Conservation (phyloP, 2,113 vertebrate genomes). For the Pseudopodoces humilis region DNA sequence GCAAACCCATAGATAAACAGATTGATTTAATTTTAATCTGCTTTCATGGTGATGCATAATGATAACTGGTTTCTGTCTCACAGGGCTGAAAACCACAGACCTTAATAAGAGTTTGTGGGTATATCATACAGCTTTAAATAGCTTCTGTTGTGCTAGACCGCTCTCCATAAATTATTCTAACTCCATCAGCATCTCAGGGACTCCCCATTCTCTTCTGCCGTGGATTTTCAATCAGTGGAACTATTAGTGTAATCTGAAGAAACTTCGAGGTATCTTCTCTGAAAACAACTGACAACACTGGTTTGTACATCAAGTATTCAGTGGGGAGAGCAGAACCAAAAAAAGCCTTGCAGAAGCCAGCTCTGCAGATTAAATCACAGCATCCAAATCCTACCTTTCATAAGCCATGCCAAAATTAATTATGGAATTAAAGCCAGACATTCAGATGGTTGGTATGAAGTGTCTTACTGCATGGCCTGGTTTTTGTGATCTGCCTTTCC, state of each 20-base stretch:
- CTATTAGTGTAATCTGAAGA: slow-evolving; percentile 31
- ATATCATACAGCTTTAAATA: slow-evolving; percentile 74
- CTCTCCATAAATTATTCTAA: slow-evolving; percentile 68
- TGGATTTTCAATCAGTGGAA: slow-evolving; percentile 60
- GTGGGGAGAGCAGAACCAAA: neutral
- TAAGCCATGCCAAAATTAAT: neutral
- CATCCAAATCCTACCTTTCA: neutral
- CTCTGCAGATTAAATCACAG: neutral
- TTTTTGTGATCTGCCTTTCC: neutral
- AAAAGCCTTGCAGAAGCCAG: neutral
- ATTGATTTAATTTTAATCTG: slow-evolving; percentile 81
- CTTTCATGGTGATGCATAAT: slow-evolving; percentile 72
- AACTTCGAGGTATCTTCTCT: neutral
- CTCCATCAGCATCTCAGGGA: slow-evolving; percentile 50
- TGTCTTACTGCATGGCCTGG: neutral
- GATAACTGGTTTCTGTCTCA: slow-evolving; percentile 71
- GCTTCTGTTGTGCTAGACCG: slow-evolving; percentile 59
- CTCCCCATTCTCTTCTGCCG: slow-evolving; percentile 54
- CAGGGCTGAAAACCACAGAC: slow-evolving; percentile 66
- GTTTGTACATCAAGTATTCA: neutral
- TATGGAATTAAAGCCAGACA: neutral
- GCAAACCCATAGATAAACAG: slow-evolving; percentile 75
- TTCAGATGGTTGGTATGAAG: neutral
- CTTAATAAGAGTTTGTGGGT: slow-evolving; percentile 71
- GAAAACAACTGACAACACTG: neutral